phyloP scores from a whole-genome alignment of 2,797 vertebrate species.

The Liparis tanakae region DNA sequence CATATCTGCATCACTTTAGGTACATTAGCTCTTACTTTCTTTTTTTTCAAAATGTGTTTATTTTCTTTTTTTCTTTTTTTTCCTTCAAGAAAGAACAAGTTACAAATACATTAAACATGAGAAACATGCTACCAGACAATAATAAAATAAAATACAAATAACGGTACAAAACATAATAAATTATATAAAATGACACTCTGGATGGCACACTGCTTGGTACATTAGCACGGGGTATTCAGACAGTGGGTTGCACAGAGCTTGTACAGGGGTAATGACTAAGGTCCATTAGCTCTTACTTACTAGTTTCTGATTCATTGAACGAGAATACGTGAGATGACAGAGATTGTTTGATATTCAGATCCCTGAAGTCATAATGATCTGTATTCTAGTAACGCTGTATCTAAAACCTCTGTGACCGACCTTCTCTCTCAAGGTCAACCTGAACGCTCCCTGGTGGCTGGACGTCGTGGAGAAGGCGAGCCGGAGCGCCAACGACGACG shows the following conservation, averaged over 20 bases:
- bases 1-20: not conserved
- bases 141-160: no score
- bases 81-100: no score
- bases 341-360: not conserved
- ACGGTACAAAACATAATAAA: no score
- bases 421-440: constrained; percentile 82
- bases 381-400: not conserved
- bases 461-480: constrained; percentile 90
- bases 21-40: not conserved
- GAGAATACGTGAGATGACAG: not conserved
- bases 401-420: not conserved
- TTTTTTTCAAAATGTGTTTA: no score
- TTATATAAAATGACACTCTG: no score
- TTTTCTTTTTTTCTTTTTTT: no score
- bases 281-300: not conserved
- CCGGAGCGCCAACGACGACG: constrained; percentile 87
- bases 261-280: no score
- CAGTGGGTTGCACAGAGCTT: no score
- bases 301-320: not conserved
- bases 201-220: no score
- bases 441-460: constrained; percentile 95
- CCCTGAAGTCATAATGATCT: not conserved
- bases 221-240: no score
- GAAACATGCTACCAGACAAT: no score
- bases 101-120: no score